A percentile compares a stretch with the other conserved stretches of the same genome.
phyloP scores from a whole-genome alignment of 1,140 invertebrate genomes.

The Kradibia gibbosae region DNA sequence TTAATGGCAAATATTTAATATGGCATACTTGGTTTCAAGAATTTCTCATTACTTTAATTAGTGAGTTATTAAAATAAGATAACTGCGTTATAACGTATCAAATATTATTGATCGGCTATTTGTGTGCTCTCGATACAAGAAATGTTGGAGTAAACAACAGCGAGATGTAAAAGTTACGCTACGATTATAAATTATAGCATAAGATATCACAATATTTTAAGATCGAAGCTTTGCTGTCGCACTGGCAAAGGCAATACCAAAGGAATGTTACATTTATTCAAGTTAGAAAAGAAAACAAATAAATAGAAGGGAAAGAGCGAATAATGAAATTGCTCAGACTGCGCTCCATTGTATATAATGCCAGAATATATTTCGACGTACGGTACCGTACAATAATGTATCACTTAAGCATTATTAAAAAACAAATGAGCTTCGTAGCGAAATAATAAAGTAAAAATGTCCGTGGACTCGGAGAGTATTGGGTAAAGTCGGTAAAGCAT shows the following conservation, averaged over 20 bases:
- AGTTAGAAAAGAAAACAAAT: background rate
- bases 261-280: background rate
- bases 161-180: background rate
- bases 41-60: background rate
- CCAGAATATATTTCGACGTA: background rate
- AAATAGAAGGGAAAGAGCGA: too few relatives aligned
- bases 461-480: background rate
- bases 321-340: background rate
- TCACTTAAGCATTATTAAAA: background rate
- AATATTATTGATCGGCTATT: background rate
- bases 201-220: background rate
- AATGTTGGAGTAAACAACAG: background rate
- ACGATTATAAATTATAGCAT: background rate
- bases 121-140: background rate
- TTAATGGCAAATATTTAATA: background rate
- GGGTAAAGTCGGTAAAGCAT: constrained; percentile 1
- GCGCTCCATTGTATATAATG: background rate
- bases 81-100: background rate
- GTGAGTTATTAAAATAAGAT: background rate
- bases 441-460: background rate
- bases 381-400: background rate
- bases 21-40: background rate
- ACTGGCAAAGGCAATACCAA: background rate
- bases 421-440: background rate
- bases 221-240: background rate